These are phyloP conservation scores for Drosophila nigrodunni DNA, from an alignment of 1,140 invertebrate species.

Conservation along the genomic window DNA sequence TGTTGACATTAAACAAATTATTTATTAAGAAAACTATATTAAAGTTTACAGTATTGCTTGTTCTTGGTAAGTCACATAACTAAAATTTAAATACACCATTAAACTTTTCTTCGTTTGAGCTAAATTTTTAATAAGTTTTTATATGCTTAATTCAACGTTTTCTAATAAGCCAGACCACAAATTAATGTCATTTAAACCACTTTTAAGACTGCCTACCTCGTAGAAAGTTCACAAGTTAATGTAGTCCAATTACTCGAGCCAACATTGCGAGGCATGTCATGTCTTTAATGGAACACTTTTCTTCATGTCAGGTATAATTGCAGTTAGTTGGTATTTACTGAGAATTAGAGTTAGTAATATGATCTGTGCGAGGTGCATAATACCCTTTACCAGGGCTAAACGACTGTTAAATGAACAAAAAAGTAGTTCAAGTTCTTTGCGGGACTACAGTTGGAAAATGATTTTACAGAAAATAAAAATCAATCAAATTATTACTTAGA, in stretches of 20 bases:
- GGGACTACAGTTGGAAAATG: conserved; percentile 27
- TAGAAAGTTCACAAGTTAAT: conserved; percentile 3
- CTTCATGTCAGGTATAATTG: conserved; percentile 35
- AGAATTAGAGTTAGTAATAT: not conserved
- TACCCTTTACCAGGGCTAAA: conserved; percentile 1
- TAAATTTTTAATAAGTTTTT: not conserved
- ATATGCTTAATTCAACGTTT: conserved; percentile 1
- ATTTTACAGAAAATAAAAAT: not conserved
- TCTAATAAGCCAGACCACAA: conserved; percentile 16
- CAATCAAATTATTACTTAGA: conserved; percentile 12
- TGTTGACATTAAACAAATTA: no score
- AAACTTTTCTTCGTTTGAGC: not conserved
- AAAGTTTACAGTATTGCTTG: no score
- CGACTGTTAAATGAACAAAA: conserved; percentile 52
- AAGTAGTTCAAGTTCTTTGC: conserved; percentile 66
- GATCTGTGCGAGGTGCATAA: conserved; percentile 8
- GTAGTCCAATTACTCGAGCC: conserved; percentile 22
- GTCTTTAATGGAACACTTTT: conserved; percentile 14
- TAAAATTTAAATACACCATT: no score
- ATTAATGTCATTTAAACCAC: conserved; percentile 9
- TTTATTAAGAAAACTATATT: no score
- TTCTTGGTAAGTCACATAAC: not conserved
- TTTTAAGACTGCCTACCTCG: not conserved
- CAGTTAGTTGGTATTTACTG: conserved; percentile 16
- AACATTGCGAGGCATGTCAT: conserved; percentile 1